Percentiles rank a stretch among this genome's conserved stretches.
Evolutionary conservation across 2,113 vertebrate species (phyloP).

Genomic region (Phalacrocorax aristotelis): DNA sequence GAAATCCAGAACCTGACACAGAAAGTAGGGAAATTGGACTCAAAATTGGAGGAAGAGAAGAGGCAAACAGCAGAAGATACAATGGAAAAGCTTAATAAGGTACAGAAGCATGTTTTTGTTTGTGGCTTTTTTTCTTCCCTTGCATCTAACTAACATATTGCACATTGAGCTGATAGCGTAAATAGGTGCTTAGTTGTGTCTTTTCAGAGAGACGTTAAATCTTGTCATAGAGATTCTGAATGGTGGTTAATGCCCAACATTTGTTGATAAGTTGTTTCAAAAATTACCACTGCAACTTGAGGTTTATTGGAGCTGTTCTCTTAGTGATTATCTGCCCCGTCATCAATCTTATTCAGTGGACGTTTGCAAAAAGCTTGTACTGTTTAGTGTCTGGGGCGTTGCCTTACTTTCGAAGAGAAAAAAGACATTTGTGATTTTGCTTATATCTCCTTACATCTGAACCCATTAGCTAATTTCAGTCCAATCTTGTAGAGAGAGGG

Average conservation of each 20-base stretch:
- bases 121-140: background rate
- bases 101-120: background rate
- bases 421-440: background rate
- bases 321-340: background rate
- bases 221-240: background rate
- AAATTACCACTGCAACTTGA: background rate
- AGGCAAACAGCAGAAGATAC: background rate
- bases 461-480: background rate
- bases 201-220: background rate
- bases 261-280: background rate
- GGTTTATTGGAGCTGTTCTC: background rate
- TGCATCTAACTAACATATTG: background rate
- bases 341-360: background rate
- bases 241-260: background rate
- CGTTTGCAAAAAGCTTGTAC: background rate
- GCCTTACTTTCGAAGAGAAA: background rate
- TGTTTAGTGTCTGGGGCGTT: background rate
- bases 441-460: background rate
- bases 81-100: conserved; percentile 27
- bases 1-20: conserved; percentile 62
- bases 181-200: background rate
- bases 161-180: background rate
- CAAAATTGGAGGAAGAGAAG: conserved; percentile 31
- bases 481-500: background rate
- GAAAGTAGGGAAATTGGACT: conserved; percentile 60